Evolutionary conservation across 2,113 vertebrate species (phyloP).

Genomic region (Sigmodon hispidus): DNA sequence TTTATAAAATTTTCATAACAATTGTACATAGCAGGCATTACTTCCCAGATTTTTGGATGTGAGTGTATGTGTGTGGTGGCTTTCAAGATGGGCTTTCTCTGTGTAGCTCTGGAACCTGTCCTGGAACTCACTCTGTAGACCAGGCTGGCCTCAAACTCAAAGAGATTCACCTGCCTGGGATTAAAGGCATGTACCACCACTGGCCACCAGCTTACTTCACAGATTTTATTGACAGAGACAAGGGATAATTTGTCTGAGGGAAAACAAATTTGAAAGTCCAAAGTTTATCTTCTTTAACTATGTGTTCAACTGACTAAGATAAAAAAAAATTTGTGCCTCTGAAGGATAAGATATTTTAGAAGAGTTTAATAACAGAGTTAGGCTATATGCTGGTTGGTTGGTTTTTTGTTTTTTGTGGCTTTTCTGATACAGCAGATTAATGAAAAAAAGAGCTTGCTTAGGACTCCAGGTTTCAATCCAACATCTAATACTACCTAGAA

Average conservation of each 20-base stretch:
- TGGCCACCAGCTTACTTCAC: too few species aligned
- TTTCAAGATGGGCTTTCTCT: too few species aligned
- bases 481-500: background rate
- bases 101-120: too few species aligned
- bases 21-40: background rate
- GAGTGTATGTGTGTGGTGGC: too few species aligned
- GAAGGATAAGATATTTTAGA: constrained; percentile 34
- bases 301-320: background rate
- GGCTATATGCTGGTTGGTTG: background rate
- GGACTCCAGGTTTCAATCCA: constrained; percentile 19
- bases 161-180: too few species aligned
- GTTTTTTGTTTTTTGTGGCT: too few species aligned
- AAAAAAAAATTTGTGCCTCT: constrained; percentile 46
- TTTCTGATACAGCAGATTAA: constrained; percentile 19
- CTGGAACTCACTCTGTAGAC: too few species aligned
- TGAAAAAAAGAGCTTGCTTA: background rate
- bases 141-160: too few species aligned
- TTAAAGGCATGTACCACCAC: too few species aligned
- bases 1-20: background rate
- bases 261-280: too few species aligned
- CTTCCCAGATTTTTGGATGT: background rate
- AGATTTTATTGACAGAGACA: constrained; percentile 38
- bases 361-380: constrained; percentile 4
- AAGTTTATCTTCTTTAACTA: background rate
- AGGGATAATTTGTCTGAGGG: constrained; percentile 29